Conservation (phyloP, 2,888 invertebrate species). For the Matsumyia berberina region DNA sequence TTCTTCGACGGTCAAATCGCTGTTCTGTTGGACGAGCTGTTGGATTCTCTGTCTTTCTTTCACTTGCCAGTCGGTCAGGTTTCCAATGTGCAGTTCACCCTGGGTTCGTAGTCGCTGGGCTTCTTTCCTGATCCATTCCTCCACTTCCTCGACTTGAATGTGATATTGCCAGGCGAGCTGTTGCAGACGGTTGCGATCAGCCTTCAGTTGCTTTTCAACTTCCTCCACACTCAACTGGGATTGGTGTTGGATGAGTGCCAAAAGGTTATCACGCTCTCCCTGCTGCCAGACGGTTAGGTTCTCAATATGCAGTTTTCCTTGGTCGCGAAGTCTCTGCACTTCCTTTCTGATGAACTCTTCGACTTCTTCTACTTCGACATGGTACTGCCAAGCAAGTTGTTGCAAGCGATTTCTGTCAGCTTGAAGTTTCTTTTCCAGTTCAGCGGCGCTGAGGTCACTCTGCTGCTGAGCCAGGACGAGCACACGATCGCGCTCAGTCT, state of each 20-base stretch:
- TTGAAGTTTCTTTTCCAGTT: slow-evolving; percentile 81
- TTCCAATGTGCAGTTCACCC: slow-evolving; percentile 79
- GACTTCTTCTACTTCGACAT: slow-evolving; percentile 81
- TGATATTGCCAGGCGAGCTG: slow-evolving; percentile 81
- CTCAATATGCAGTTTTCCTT: slow-evolving; percentile 81
- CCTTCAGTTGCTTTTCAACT: slow-evolving; percentile 80
- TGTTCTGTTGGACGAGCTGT: slow-evolving; percentile 80
- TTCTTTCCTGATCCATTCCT: slow-evolving; percentile 82
- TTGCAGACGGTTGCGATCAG: slow-evolving; percentile 81
- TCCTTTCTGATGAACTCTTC: slow-evolving; percentile 82
- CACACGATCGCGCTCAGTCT: slow-evolving; percentile 81
- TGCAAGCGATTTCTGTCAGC: slow-evolving; percentile 80
- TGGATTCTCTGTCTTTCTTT: slow-evolving; percentile 80
- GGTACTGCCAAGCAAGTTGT: slow-evolving; percentile 81
- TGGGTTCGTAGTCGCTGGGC: slow-evolving; percentile 80
- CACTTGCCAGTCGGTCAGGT: slow-evolving; percentile 81
- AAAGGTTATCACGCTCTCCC: slow-evolving; percentile 82
- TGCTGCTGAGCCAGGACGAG: slow-evolving; percentile 80
- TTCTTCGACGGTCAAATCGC: slow-evolving; percentile 80
- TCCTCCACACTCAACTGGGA: slow-evolving; percentile 80
- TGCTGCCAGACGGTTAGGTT: slow-evolving; percentile 81
- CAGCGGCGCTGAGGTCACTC: slow-evolving; percentile 81
- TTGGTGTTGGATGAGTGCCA: slow-evolving; percentile 79
- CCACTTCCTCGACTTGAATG: slow-evolving; percentile 81
- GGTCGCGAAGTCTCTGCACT: slow-evolving; percentile 80